These are phyloP conservation scores for Neoitamus cyanurus DNA, from an alignment of 2,888 invertebrate species.

Conservation along the genomic window DNA sequence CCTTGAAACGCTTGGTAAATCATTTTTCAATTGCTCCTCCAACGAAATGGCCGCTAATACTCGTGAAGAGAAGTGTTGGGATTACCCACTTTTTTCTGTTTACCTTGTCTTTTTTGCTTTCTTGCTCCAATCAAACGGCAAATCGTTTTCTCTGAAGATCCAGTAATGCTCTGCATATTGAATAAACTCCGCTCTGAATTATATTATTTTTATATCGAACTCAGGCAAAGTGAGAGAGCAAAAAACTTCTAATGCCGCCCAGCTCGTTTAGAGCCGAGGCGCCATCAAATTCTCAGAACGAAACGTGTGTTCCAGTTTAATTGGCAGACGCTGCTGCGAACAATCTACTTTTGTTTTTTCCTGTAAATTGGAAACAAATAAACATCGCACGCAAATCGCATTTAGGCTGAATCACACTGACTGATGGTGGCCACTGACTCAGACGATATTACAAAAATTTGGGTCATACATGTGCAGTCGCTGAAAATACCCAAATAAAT, in stretches of 20 bases:
- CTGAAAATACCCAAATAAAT: constrained; percentile 8
- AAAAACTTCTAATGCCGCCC: not conserved
- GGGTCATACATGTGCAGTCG: not conserved
- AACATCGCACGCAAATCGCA: not conserved
- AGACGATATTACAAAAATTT: not conserved
- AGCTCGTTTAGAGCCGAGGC: not conserved
- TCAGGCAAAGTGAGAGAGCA: not conserved
- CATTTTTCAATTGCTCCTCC: not conserved
- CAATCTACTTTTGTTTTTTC: constrained; percentile 9
- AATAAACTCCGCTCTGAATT: not conserved
- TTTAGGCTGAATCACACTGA: not conserved
- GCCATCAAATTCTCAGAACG: constrained; percentile 7
- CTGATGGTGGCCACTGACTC: not conserved
- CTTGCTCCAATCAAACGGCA: not conserved
- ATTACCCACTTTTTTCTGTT: not conserved
- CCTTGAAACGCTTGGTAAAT: not conserved
- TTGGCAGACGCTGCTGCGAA: not conserved
- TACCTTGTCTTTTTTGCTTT: not conserved
- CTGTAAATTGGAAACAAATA: not conserved
- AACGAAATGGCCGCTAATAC: not conserved
- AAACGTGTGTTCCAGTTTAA: constrained; percentile 28
- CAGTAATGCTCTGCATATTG: not conserved
- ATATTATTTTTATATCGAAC: not conserved
- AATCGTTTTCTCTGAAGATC: not conserved
- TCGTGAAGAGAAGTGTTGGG: not conserved